Conservation (phyloP, 2,797 vertebrate species). For the Phataginus tetradactyla region DNA sequence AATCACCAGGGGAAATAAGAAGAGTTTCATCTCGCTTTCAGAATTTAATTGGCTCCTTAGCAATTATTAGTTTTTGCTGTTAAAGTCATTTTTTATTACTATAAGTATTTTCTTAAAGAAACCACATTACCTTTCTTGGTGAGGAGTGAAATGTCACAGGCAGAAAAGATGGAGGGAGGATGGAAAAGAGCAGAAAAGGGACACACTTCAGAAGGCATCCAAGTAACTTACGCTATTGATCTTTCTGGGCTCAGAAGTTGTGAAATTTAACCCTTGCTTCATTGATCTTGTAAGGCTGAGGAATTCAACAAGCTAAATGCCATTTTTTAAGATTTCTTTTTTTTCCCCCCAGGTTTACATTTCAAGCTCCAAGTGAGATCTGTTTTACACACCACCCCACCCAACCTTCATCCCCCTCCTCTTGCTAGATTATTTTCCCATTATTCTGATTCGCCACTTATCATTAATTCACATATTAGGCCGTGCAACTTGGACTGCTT, state of each 20-base stretch:
- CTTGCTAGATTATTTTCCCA: neutral
- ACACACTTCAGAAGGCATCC: constrained; percentile 82
- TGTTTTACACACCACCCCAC: neutral
- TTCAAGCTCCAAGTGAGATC: constrained; percentile 3
- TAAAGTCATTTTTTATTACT: constrained; percentile 98
- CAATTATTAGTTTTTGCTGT: constrained; percentile 99
- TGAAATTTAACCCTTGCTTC: constrained; percentile 83
- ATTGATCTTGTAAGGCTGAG: neutral
- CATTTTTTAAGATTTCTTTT: constrained; percentile 19
- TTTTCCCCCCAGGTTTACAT: neutral
- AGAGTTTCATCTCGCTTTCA: constrained; percentile 99
- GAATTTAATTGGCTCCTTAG: constrained; percentile 99
- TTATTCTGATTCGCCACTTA: neutral
- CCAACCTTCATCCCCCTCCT: neutral
- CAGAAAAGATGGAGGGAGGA: constrained; percentile 79
- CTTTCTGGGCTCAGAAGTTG: constrained; percentile 79
- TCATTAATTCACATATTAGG: neutral
- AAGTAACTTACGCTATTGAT: constrained; percentile 83
- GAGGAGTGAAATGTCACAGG: constrained; percentile 85
- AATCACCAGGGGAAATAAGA: constrained; percentile 99
- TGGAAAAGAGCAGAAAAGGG: constrained; percentile 77
- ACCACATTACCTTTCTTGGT: constrained; percentile 89
- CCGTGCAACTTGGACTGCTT: neutral
- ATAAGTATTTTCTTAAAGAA: constrained; percentile 99
- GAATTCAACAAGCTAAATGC: constrained; percentile 29